These are phyloP conservation scores for Origma solitaria DNA, from an alignment of 2,113 vertebrate genomes.

Conservation along the genomic window DNA sequence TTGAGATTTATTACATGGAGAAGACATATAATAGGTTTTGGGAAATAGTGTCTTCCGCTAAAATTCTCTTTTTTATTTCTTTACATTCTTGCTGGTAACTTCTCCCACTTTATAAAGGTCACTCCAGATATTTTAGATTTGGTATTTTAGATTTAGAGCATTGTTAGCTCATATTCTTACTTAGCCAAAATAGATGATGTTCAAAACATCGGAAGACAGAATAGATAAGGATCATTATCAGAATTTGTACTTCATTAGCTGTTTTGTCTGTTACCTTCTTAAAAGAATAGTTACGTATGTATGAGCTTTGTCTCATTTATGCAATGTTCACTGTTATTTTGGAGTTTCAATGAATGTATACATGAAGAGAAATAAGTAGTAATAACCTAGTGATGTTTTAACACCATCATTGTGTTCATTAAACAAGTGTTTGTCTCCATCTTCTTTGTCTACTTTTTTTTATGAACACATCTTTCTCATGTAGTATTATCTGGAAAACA, in stretches of 20 bases:
- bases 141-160: too few species aligned
- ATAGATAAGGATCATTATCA: background rate
- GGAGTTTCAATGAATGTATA: slow-evolving; percentile 39
- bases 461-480: background rate
- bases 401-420: slow-evolving; percentile 43
- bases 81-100: background rate
- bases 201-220: background rate
- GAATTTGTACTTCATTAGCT: slow-evolving; percentile 6
- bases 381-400: slow-evolving; percentile 41
- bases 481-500: background rate
- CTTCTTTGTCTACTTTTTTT: slow-evolving; percentile 58
- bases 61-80: background rate
- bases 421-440: slow-evolving; percentile 61
- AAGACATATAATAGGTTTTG: background rate
- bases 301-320: slow-evolving; percentile 47
- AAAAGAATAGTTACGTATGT: slow-evolving; percentile 14
- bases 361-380: slow-evolving; percentile 22
- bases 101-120: background rate
- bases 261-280: slow-evolving; percentile 38
- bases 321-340: background rate
- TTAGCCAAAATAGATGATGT: background rate
- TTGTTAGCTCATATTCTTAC: background rate
- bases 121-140: background rate
- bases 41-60: background rate
- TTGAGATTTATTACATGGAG: background rate